Evolutionary conservation across 1,140 invertebrate species (phyloP), one percentile per base, ranked within the genome.

Genomic region (Bombus turneri): DNA sequence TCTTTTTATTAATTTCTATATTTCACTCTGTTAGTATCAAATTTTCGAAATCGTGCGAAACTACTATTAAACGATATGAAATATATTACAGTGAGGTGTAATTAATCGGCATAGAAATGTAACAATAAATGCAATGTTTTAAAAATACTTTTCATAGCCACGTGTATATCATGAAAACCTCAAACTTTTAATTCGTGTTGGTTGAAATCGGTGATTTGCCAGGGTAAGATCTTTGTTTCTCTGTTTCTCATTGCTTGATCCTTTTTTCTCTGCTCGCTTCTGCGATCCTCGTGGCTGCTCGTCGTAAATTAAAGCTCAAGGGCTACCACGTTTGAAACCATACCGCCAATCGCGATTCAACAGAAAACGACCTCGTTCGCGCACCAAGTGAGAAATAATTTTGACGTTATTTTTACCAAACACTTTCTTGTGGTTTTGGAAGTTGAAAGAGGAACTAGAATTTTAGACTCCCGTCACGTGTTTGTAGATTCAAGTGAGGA

Each of bases 281-380:
- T 53, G 47, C 18, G 6, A 22, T 53, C 18, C 53, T 12, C 69
- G 68, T 41, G 37, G 68, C 68, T 47, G 81, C 43, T 28, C 25
- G 73, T 69, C 73, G 73, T 83, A 83, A 83, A 83, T 83, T 57
- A 83, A 62, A 77, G 62, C 81, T 83, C 72, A 41, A 83, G 73
- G 81, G 81, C 71, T 41, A 28, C 62, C 74, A 57, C 71, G 41
- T 47, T 43, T 43, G 59, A 12, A 25, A 31, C 77, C 64, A 15
- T 34, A 34, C 41, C 77, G 41, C 34, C 9, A 39, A 72, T 59
- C 69, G 72, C 31, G 39, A 18, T 53, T 39, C 81, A 28, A 25
- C 25, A 34, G 47, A 43, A 41, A 83, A 57, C 57, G 37, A 41
- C 43, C 39, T 41, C 73, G 73, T 53, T 57, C 34, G 31, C 53